Evolutionary conservation across 2,797 vertebrate genomes (phyloP).

Genomic region (Chloroceryle amazona): DNA sequence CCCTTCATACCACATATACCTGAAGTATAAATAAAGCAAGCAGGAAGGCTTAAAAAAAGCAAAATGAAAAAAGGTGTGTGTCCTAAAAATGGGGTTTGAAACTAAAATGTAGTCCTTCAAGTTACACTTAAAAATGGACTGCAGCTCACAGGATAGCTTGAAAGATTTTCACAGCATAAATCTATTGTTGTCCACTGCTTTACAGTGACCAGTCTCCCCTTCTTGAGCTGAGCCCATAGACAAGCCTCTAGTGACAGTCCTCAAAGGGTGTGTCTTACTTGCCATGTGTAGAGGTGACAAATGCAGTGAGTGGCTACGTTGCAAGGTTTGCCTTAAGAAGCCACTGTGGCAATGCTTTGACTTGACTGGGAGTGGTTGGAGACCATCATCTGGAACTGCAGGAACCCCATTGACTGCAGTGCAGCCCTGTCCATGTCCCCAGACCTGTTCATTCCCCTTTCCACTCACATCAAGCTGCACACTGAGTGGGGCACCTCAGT

Average conservation of each 20-base stretch:
- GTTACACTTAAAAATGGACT: neutral
- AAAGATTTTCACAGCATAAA: neutral
- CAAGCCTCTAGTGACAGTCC: neutral
- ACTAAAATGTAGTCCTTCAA: neutral
- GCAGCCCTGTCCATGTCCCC: fast-evolving
- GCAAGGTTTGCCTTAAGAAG: neutral
- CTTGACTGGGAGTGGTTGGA: neutral
- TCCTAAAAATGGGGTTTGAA: neutral
- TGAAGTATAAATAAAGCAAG: conserved; percentile 54
- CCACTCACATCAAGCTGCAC: neutral
- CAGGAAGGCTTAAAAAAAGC: neutral
- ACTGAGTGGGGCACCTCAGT: neutral
- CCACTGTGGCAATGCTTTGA: fast-evolving
- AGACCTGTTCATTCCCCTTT: neutral
- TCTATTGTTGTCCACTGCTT: neutral
- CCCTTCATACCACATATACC: conserved; percentile 37
- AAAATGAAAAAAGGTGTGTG: neutral
- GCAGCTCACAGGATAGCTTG: neutral
- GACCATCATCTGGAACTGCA: neutral
- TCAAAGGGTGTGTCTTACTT: neutral
- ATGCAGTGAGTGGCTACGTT: neutral
- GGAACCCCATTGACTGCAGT: neutral
- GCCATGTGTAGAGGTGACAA: neutral
- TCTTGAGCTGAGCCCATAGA: neutral
- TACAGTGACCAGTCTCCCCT: neutral